phyloP scores from a whole-genome alignment of 2,113 vertebrate species.

The Percopsis transmontana region DNA sequence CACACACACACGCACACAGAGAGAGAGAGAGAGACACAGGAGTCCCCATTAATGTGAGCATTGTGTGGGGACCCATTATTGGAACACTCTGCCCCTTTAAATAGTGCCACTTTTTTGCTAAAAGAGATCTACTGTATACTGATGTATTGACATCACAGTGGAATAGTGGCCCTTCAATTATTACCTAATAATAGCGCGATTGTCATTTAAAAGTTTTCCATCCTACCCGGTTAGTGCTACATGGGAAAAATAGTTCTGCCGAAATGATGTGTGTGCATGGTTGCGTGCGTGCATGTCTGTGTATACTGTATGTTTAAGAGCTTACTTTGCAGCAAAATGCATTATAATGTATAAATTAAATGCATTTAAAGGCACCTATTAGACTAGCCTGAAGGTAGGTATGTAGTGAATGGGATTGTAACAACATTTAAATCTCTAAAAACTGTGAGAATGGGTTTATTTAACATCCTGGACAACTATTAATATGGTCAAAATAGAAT shows the following conservation, averaged over 20 bases:
- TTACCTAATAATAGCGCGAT: constrained; percentile 37
- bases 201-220: constrained; percentile 32
- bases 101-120: constrained; percentile 10
- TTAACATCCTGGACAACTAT: constrained; percentile 25
- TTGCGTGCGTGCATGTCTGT: too few species aligned
- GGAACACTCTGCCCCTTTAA: too few species aligned
- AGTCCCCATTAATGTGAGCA: too few species aligned
- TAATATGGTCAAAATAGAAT: not conserved
- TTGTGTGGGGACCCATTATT: too few species aligned
- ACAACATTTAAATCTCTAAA: too few species aligned
- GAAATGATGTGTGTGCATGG: too few species aligned
- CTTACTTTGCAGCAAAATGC: constrained; percentile 50
- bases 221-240: constrained; percentile 31
- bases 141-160: constrained; percentile 20
- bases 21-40: not conserved
- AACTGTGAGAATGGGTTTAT: not conserved
- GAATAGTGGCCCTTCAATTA: constrained; percentile 27
- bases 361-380: constrained; percentile 51
- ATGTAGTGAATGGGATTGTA: not conserved
- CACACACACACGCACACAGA: not conserved
- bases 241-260: constrained; percentile 38
- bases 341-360: constrained; percentile 44
- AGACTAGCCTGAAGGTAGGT: constrained; percentile 32
- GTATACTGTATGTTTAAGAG: constrained; percentile 36
- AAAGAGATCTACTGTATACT: not conserved